phyloP scores from a whole-genome alignment of 1,140 invertebrate species.

The Apolygus lucorum region DNA sequence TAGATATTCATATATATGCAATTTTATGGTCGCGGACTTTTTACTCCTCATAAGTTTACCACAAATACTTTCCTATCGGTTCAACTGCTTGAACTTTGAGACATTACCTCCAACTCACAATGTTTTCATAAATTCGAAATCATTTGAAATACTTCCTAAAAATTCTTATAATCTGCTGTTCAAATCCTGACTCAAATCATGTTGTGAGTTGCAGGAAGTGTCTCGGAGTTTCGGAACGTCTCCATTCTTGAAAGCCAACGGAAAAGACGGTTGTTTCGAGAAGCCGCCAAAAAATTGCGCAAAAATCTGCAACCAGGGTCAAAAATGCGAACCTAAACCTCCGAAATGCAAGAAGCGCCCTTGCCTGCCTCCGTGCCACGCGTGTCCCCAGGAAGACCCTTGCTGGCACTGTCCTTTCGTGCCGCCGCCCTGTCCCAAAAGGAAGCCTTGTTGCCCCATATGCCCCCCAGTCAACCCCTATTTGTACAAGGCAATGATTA shows the following conservation, averaged over 20 bases:
- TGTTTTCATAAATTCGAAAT: no score
- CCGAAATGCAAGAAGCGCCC: not conserved
- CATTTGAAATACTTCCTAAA: no score
- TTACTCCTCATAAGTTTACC: no score
- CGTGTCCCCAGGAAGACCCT: not conserved
- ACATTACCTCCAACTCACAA: no score
- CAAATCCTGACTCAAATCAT: no score
- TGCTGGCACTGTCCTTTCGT: not conserved
- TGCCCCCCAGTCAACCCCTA: not conserved
- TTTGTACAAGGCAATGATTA: not conserved
- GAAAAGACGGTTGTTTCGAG: no score
- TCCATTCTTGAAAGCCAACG: not conserved
- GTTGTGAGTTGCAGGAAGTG: conserved; percentile 9
- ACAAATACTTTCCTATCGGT: no score
- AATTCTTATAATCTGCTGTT: no score
- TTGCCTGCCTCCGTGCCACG: conserved; percentile 1
- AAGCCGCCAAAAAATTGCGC: not conserved
- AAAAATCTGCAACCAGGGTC: not conserved
- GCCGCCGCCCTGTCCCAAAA: not conserved
- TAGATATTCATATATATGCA: no score
- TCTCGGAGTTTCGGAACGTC: not conserved
- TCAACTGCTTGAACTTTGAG: no score
- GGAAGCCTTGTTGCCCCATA: conserved; percentile 3
- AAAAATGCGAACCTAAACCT: not conserved
- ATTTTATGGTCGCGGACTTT: no score